Conservation (phyloP, 2,113 vertebrate genomes). For the Felis chaus region DNA sequence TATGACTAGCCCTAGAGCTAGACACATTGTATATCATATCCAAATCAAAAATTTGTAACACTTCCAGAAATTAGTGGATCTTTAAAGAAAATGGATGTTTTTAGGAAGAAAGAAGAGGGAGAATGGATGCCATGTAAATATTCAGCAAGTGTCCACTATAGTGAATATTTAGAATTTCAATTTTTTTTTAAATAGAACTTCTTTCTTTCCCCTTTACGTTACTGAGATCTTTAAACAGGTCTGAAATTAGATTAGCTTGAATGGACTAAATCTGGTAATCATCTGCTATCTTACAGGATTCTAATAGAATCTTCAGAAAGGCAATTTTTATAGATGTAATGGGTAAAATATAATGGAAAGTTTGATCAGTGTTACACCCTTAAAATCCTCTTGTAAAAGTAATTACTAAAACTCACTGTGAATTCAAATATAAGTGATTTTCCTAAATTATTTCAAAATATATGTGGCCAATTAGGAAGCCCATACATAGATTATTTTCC, state of each 20-base stretch:
- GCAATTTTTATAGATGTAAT: background rate
- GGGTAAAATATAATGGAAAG: background rate
- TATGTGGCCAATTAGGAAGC: background rate
- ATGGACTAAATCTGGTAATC: background rate
- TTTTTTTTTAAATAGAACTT: background rate
- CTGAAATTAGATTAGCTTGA: background rate
- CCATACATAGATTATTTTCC: background rate
- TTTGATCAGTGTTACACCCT: background rate
- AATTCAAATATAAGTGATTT: constrained; percentile 8
- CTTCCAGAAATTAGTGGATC: background rate
- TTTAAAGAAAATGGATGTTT: background rate
- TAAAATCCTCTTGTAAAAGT: background rate
- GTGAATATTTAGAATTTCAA: background rate
- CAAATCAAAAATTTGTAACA: background rate
- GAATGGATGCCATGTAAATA: background rate
- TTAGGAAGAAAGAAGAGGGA: background rate
- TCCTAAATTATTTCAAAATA: background rate
- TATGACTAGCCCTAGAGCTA: background rate
- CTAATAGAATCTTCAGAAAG: background rate
- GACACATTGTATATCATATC: background rate
- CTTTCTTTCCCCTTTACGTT: background rate
- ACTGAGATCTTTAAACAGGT: background rate
- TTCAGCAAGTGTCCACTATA: background rate
- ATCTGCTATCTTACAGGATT: background rate
- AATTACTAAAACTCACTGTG: background rate